Percentiles rank a stretch among this genome's conserved stretches.
Evolutionary conservation across 2,797 vertebrate genomes (phyloP).

Genomic region (Sciaenops ocellatus): DNA sequence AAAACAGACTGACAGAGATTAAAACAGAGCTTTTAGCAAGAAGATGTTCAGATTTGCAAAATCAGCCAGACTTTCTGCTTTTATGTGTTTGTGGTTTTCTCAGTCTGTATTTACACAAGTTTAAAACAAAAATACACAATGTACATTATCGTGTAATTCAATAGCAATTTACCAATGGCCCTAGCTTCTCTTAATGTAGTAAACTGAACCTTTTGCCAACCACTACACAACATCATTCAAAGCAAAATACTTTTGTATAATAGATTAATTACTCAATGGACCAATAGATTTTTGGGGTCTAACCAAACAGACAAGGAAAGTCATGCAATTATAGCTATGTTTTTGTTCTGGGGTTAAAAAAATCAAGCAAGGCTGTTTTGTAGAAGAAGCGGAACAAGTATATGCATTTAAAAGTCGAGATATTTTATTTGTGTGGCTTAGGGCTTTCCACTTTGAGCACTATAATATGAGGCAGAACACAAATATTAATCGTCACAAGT

Average conservation of each 20-base stretch:
- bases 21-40: constrained; percentile 49
- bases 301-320: neutral
- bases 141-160: constrained; percentile 51
- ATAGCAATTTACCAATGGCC: constrained; percentile 35
- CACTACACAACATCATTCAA: constrained; percentile 33
- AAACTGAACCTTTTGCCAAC: constrained; percentile 26
- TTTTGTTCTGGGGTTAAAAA: constrained; percentile 14
- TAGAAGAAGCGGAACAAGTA: neutral
- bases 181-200: constrained; percentile 14
- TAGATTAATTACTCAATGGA: constrained; percentile 7
- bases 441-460: constrained; percentile 9
- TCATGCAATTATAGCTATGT: neutral
- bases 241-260: neutral
- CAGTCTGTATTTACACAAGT: constrained; percentile 59
- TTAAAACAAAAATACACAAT: constrained; percentile 46
- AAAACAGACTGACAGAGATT: constrained; percentile 47
- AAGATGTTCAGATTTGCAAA: constrained; percentile 49
- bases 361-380: constrained; percentile 9
- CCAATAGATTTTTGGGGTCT: neutral
- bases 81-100: constrained; percentile 38
- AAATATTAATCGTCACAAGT: constrained; percentile 39
- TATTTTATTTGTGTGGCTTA: constrained; percentile 12
- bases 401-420: neutral
- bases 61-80: constrained; percentile 27
- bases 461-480: constrained; percentile 10